phyloP scores from a whole-genome alignment of 2,113 vertebrate species.

The Narcine bancroftii region DNA sequence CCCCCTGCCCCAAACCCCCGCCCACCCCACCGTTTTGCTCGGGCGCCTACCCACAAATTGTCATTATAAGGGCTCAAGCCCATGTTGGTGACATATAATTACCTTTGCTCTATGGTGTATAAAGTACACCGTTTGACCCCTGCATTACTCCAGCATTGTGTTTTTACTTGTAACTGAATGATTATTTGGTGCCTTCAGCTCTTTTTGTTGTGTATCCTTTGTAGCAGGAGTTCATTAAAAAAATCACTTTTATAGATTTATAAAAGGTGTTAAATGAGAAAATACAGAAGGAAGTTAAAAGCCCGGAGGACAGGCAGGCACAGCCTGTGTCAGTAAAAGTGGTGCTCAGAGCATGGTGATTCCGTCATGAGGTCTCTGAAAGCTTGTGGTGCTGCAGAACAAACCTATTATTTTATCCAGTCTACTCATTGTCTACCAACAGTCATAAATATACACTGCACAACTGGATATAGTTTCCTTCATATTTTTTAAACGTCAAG shows the following conservation, averaged over 20 bases:
- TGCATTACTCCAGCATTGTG: no score
- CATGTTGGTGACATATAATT: no score
- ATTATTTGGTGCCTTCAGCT: not conserved
- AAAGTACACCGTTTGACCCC: no score
- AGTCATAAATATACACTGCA: not conserved
- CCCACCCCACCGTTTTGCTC: no score
- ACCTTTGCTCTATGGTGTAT: no score
- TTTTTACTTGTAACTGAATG: not conserved
- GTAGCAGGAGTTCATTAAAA: slow-evolving; percentile 4
- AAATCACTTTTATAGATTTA: not conserved
- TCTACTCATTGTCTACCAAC: not conserved
- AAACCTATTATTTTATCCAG: not conserved
- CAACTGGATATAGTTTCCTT: not conserved
- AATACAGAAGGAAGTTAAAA: not conserved
- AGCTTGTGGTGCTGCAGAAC: not conserved
- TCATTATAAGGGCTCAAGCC: no score
- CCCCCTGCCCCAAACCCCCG: no score
- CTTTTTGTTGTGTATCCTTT: not conserved
- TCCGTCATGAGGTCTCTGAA: not conserved
- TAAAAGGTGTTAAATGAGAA: not conserved
- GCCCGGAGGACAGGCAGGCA: not conserved
- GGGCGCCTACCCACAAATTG: no score
- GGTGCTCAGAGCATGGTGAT: not conserved
- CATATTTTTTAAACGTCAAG: not conserved
- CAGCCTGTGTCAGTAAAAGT: not conserved